Base-by-base conservation (phyloP, 1,140 invertebrate species). In the Bombus balteatus region DNA sequence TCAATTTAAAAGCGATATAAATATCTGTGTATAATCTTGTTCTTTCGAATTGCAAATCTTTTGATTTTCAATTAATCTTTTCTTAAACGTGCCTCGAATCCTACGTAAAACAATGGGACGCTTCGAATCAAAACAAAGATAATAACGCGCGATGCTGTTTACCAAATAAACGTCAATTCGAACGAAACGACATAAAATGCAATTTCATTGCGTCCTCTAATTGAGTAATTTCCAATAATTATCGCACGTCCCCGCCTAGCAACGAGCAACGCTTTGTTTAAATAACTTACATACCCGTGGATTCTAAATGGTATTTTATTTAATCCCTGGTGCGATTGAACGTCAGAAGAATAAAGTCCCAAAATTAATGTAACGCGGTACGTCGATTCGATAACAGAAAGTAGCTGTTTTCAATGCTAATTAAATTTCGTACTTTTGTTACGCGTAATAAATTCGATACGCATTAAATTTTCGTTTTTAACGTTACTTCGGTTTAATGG, bases 201-300 rank as follows among this genome's bases (percentile, higher is more conserved):
- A 81, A 43, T 81, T 59, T 43, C 22, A 32, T 59, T 12, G 10
- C 37, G 28, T 72, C 3, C 39, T 72, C 71, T 28, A 72, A 59
- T 72, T 18, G 37, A 32, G 28, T 41, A 32, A 72, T 72, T 72
- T 34, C 6, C 37, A 25, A 41, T 81, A 81, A 81, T 81, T 72
- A 41, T 81, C 37, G 28, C 22, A 32, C n/a, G 37, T 59, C 43
- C 32, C 9, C 13, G 47, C 5, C 25, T 34, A 66, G 32, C n/a
- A n/a, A 32, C 59, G 39, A 78, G 22, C 77, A 18, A 79, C n/a
- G n/a, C n/a, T 9, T 66, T 39, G 22, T 81, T 72, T 15, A 4
- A 81, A 32, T 43, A 81, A 81, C 37, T 28, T 43, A 32, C 22
- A 6, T 8, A 37, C 18, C 28, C 0, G 1, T 18, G 28, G 10